These are phyloP conservation scores for Rhopalosiphum padi DNA, from an alignment of 1,140 invertebrate genomes.

Conservation along the genomic window DNA sequence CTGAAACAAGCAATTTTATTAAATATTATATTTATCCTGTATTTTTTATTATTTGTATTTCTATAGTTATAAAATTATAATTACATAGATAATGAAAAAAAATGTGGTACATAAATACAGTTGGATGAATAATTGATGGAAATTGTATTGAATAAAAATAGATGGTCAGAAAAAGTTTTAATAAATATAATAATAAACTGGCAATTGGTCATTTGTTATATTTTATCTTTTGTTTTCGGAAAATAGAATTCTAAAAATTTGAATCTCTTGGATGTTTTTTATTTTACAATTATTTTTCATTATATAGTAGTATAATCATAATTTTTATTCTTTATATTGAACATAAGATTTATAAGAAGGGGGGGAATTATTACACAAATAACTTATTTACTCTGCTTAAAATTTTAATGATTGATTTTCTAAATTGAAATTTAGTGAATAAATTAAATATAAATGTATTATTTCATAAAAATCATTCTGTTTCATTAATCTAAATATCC, in stretches of 20 bases:
- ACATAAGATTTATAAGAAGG: neutral
- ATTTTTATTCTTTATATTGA: neutral
- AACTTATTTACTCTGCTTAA: neutral
- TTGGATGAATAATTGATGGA: neutral
- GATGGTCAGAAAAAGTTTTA: neutral
- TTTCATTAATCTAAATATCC: neutral
- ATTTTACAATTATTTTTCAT: neutral
- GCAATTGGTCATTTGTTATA: neutral
- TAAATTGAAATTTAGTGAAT: too few relatives aligned
- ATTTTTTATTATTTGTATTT: neutral
- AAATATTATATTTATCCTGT: neutral
- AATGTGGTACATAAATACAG: neutral
- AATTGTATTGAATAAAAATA: neutral
- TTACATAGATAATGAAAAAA: neutral
- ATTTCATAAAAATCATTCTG: neutral
- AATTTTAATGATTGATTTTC: neutral
- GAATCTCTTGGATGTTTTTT: neutral
- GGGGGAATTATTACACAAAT: neutral
- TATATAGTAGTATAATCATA: neutral
- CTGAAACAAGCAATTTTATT: slow-evolving; percentile 15
- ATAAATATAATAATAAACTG: neutral
- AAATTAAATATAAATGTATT: neutral
- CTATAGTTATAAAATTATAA: neutral
- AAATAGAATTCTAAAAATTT: neutral
- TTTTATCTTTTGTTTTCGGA: neutral